These are phyloP conservation scores for Drosophila varians DNA, from an alignment of 1,140 invertebrate species.

Conservation along the genomic window DNA sequence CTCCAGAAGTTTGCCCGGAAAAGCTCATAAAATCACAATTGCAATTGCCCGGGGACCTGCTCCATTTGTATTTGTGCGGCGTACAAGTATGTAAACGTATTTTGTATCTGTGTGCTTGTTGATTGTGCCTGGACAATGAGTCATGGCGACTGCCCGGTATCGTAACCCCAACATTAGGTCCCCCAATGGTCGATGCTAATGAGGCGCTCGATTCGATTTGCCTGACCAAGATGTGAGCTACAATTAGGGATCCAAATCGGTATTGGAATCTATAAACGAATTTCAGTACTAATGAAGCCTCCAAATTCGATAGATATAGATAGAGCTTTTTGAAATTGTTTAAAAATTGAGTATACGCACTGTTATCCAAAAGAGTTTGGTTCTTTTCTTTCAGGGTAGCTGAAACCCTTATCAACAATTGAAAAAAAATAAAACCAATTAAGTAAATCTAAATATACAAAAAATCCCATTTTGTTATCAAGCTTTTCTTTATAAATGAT, in stretches of 20 bases:
- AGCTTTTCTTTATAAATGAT: too few relatives aligned
- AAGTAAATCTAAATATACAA: too few relatives aligned
- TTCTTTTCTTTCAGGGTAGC: not conserved
- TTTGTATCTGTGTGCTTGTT: constrained; percentile 20
- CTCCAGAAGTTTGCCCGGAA: constrained; percentile 35
- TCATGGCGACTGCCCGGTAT: constrained; percentile 45
- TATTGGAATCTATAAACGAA: not conserved
- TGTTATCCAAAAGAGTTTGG: not conserved
- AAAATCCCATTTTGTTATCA: not conserved
- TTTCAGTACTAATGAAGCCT: not conserved
- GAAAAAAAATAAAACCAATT: not conserved
- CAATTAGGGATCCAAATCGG: constrained; percentile 10
- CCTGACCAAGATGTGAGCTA: constrained; percentile 22
- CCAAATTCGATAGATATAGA: not conserved
- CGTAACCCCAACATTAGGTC: constrained; percentile 56
- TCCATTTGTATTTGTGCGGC: constrained; percentile 24
- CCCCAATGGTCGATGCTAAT: constrained; percentile 56
- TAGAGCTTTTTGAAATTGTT: not conserved
- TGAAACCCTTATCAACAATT: not conserved
- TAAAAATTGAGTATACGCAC: not conserved
- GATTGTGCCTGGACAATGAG: constrained; percentile 60
- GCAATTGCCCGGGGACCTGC: constrained; percentile 39
- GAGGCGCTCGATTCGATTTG: constrained; percentile 22
- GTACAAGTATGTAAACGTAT: constrained; percentile 17
- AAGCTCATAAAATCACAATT: constrained; percentile 72